Evolutionary conservation across 23 tunicate genomes (phyloP), one percentile per base, ranked within the genome.

Genomic region (Styela plicata): DNA sequence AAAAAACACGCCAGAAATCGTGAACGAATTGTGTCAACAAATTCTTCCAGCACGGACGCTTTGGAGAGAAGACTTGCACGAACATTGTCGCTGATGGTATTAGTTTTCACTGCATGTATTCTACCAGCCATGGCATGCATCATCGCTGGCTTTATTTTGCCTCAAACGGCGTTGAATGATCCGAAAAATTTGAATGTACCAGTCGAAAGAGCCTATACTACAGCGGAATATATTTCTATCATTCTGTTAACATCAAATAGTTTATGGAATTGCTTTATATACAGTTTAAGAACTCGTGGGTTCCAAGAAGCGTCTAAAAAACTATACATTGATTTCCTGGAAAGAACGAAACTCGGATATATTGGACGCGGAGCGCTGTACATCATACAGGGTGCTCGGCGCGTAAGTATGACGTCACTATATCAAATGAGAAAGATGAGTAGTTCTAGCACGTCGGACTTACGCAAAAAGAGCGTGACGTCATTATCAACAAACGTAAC

Each of bases 241-340:
- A 52, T 76, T 7, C 10, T 76, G 21, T 76, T 76, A 29, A 76
- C 81, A 53, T 33, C 63, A 0, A 76, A 76, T 27, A 76, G 81
- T 57, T 7, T 53, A 27, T 76, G 81, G 81, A 76, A 76, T 27
- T 52, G 28, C 2, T 26, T 76, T 57, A 76, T 76, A 25, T 76
- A 76, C 81, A 76, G 81, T 44, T 76, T 76, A 17, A 76, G 81
- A 76, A 76, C 81, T 25, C 36, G 66, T 21, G 66, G 66, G 17
- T 76, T 76, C 0, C 64, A 66, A 18, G 64, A 44, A n/a, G 81
- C 31, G 10, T 25, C 66, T 7, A 26, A 36, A 52, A 25, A n/a
- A 23, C 24, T 53, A 25, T 33, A 33, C 63, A 21, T 36, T 13
- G 64, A 36, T 36, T 24, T 36, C 31, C 31, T 1, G 63, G 2